Percentiles rank a stretch among this genome's conserved stretches.
Conservation (phyloP, 2,888 invertebrate genomes). For the Andrena bicolor region DNA sequence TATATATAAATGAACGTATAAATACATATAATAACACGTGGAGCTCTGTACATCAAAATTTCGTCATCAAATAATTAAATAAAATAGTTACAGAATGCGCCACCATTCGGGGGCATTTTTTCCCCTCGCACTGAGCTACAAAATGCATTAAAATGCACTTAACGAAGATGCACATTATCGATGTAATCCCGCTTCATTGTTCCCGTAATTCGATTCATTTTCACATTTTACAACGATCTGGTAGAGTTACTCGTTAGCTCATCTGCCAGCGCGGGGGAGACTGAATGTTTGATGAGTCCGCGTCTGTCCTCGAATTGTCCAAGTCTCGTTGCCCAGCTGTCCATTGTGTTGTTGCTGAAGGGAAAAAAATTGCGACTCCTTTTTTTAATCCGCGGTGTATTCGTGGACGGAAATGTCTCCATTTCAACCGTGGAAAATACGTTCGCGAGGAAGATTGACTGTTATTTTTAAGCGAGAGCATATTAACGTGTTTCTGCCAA, state of each 20-base stretch:
- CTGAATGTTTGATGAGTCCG: conserved; percentile 15
- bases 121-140: neutral
- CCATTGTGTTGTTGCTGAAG: neutral
- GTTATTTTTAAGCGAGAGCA: neutral
- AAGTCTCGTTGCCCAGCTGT: neutral
- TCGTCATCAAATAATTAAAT: conserved; percentile 9
- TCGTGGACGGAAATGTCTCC: neutral
- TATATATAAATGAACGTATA: no score
- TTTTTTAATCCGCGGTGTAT: conserved; percentile 5
- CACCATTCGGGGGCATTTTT: neutral
- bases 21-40: no score
- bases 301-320: conserved; percentile 6
- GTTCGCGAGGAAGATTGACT: neutral
- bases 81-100: conserved; percentile 2
- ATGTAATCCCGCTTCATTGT: conserved; percentile 13
- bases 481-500: neutral
- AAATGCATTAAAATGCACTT: conserved; percentile 7
- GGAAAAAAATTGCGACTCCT: neutral
- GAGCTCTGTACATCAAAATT: no score
- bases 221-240: conserved; percentile 4
- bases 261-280: neutral
- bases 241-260: neutral
- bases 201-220: conserved; percentile 27
- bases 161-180: conserved; percentile 17
- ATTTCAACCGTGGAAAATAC: neutral